Evolutionary conservation across 2,888 invertebrate genomes (phyloP).

Genomic region (Odontothrips loti): DNA sequence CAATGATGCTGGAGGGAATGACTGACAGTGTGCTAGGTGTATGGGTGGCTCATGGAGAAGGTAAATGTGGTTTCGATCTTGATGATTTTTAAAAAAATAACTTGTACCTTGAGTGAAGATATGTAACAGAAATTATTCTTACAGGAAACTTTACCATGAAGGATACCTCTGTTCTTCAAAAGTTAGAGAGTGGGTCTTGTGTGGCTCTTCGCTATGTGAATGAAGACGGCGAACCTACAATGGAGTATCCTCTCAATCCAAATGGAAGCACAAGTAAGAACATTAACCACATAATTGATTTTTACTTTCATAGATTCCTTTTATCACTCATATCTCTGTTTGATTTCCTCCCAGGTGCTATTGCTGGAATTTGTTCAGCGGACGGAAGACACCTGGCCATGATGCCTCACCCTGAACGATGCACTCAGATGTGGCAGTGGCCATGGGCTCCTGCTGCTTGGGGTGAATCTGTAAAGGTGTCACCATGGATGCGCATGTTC

Average conservation of each 20-base stretch:
- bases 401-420: slow-evolving; percentile 99
- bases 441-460: slow-evolving; percentile 60
- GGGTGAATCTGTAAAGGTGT: slow-evolving; percentile 51
- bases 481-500: slow-evolving; percentile 92
- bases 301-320: neutral
- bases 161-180: slow-evolving; percentile 40
- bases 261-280: slow-evolving; percentile 73
- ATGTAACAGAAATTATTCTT: neutral
- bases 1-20: slow-evolving; percentile 90
- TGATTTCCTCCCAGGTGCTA: slow-evolving; percentile 55
- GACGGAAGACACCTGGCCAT: slow-evolving; percentile 93
- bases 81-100: slow-evolving; percentile 49
- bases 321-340: neutral
- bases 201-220: slow-evolving; percentile 80
- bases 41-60: slow-evolving; percentile 97
- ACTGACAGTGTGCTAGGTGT: slow-evolving; percentile 82
- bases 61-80: slow-evolving; percentile 46
- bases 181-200: slow-evolving; percentile 50
- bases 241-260: slow-evolving; percentile 89
- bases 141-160: slow-evolving; percentile 52
- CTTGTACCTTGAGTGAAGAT: neutral
- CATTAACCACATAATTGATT: neutral
- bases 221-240: slow-evolving; percentile 69
- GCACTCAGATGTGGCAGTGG: slow-evolving; percentile 87
- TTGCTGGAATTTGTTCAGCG: slow-evolving; percentile 83